phyloP scores from a whole-genome alignment of 2,113 vertebrate genomes.

The Misgurnus anguillicaudatus region DNA sequence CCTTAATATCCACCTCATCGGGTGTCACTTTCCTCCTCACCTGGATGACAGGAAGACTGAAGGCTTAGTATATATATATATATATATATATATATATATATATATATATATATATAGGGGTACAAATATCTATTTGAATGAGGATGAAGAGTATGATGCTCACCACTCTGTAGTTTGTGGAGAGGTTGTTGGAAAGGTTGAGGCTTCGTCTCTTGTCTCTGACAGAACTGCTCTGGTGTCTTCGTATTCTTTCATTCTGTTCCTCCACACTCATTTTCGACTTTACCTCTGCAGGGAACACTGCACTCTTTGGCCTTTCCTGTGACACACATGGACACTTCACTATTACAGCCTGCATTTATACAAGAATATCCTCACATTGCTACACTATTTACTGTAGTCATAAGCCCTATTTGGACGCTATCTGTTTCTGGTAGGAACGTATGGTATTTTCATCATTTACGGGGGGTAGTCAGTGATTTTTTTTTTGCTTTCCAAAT shows the following conservation, averaged over 20 bases:
- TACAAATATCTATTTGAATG: background rate
- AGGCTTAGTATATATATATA: no score
- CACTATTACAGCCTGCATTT: background rate
- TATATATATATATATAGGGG: no score
- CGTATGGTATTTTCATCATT: no score
- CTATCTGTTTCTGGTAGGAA: no score
- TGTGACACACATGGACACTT: conserved; percentile 55
- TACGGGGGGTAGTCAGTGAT: no score
- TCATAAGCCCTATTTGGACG: no score
- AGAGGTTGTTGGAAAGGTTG: conserved; percentile 78
- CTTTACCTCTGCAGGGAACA: conserved; percentile 83
- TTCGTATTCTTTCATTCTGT: conserved; percentile 89
- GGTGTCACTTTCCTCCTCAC: conserved; percentile 88
- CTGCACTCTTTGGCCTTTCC: conserved; percentile 89
- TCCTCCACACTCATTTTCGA: conserved; percentile 95
- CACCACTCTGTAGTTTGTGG: conserved; percentile 87
- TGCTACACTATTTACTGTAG: no score
- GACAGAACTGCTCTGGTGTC: conserved; percentile 89
- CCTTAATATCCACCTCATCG: conserved; percentile 94
- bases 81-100: no score
- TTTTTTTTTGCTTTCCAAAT: no score
- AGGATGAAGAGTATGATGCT: background rate
- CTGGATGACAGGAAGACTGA: conserved; percentile 64
- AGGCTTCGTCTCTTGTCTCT: conserved; percentile 91
- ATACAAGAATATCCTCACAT: background rate